phyloP scores from a whole-genome alignment of 2,113 vertebrate genomes.

The Hypanus sabinus region DNA sequence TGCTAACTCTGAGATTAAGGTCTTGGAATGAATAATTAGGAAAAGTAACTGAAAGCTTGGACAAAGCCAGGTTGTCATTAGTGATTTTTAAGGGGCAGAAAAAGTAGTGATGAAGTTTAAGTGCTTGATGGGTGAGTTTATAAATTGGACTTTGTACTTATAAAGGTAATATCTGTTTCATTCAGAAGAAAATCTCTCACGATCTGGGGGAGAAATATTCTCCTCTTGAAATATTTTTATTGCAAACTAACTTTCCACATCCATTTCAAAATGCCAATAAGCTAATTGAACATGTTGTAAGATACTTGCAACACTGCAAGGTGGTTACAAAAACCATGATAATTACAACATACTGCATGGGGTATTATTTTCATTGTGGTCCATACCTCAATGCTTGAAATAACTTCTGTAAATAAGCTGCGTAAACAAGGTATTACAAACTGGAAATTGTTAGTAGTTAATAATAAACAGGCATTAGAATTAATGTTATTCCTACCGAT shows the following conservation, averaged over 20 bases:
- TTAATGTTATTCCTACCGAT: background rate
- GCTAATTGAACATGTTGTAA: background rate
- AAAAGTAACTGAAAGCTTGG: background rate
- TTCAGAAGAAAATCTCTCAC: background rate
- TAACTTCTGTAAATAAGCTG: background rate
- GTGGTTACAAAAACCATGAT: background rate
- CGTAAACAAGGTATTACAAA: too few relatives aligned
- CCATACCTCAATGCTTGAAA: background rate
- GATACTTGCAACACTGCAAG: background rate
- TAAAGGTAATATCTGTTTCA: background rate
- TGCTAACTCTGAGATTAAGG: background rate
- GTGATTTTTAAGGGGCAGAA: background rate
- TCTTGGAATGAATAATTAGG: background rate
- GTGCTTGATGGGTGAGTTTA: background rate
- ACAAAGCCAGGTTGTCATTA: too few relatives aligned
- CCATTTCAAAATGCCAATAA: background rate
- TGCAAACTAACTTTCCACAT: background rate
- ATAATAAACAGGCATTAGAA: background rate
- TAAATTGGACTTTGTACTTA: background rate
- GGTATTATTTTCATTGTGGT: background rate
- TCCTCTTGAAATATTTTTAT: background rate
- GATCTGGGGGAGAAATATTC: background rate
- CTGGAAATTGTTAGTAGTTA: background rate
- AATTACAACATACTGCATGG: background rate
- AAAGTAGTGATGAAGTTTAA: background rate